phyloP scores from a whole-genome alignment of 2,888 invertebrate species.

The Ellobium chinense region DNA sequence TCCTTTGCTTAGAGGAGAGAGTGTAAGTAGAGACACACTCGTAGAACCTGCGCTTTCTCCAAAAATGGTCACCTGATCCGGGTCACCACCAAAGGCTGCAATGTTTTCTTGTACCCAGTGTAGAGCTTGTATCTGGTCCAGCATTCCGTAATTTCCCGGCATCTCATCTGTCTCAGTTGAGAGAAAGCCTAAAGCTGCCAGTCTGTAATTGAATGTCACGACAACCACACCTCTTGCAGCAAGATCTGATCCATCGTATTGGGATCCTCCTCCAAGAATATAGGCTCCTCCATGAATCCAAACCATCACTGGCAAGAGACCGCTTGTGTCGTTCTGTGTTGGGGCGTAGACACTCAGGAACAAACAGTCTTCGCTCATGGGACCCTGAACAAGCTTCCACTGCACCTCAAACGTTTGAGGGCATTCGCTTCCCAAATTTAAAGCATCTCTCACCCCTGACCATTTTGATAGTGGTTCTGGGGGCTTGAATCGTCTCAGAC shows the following conservation, averaged over 20 bases:
- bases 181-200: slow-evolving; percentile 13
- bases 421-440: not conserved
- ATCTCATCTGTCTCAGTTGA: slow-evolving; percentile 21
- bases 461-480: not conserved
- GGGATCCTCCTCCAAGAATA: not conserved
- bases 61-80: slow-evolving; percentile 14
- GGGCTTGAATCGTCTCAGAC: not conserved
- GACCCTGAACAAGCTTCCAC: not conserved
- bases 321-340: not conserved
- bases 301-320: not conserved
- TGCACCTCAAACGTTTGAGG: no score
- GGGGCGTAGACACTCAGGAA: slow-evolving; percentile 17
- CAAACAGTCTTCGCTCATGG: slow-evolving; percentile 4
- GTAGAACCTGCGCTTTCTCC: slow-evolving; percentile 14
- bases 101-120: slow-evolving; percentile 34
- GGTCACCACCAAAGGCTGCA: slow-evolving; percentile 13
- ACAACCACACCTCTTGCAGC: not conserved
- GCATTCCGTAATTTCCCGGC: slow-evolving; percentile 24
- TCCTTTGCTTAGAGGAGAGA: slow-evolving; percentile 15
- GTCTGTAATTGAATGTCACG: slow-evolving; percentile 26
- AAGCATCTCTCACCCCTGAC: not conserved
- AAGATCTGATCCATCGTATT: not conserved
- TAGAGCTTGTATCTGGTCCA: slow-evolving; percentile 22
- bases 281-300: slow-evolving; percentile 25
- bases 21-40: not conserved